Percentiles rank a stretch among this genome's conserved stretches.
Conservation (phyloP, 2,113 vertebrate genomes). For the Sarotherodon lohbergeri region DNA sequence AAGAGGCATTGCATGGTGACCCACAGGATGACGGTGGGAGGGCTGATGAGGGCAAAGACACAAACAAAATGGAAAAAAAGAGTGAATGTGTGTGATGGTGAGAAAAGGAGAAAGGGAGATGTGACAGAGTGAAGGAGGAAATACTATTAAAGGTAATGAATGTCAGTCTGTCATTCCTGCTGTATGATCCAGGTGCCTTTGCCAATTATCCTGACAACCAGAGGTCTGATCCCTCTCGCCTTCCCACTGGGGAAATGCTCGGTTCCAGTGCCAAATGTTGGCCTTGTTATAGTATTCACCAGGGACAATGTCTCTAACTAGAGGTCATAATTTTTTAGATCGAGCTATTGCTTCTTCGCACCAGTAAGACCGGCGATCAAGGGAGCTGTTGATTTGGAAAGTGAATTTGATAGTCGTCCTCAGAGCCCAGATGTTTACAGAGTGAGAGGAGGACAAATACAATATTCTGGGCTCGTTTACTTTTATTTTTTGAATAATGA, state of each 20-base stretch:
- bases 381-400: not conserved
- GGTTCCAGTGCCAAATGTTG: slow-evolving; percentile 30
- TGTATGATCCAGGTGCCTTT: slow-evolving; percentile 51
- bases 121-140: slow-evolving; percentile 34
- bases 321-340: slow-evolving; percentile 42
- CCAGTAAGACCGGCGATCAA: not conserved
- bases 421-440: not conserved
- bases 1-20: slow-evolving; percentile 28
- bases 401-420: not conserved
- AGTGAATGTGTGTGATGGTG: not conserved
- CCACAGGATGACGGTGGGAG: not conserved
- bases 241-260: not conserved
- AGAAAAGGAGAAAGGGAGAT: not conserved
- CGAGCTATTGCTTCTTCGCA: slow-evolving; percentile 9
- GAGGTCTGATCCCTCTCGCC: slow-evolving; percentile 32
- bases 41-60: slow-evolving; percentile 16
- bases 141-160: slow-evolving; percentile 55
- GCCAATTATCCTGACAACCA: slow-evolving; percentile 50
- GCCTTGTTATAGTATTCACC: slow-evolving; percentile 45
- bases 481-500: not conserved
- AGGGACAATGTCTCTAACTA: slow-evolving; percentile 10
- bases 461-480: not conserved
- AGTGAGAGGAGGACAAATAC: not conserved
- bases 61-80: not conserved
- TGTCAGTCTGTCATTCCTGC: slow-evolving; percentile 37